phyloP scores from a whole-genome alignment of 1,140 invertebrate species.

The fruit fly (Drosophila melanogaster) region Release_6_plus_ISO1_MT NT_033777.3:14683501-14684000 shows the following conservation, averaged over 20 bases:
- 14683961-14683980: constrained; percentile 67
- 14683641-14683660: constrained; percentile 36
- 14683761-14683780: constrained; percentile 53
- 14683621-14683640: constrained; percentile 16
- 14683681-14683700: background rate
- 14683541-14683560: constrained; percentile 10
- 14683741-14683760: constrained; percentile 48
- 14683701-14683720: constrained; percentile 22
- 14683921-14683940: constrained; percentile 43
- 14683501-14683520: constrained; percentile 6
- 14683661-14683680: constrained; percentile 12
- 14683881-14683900: constrained; percentile 36
- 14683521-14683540: constrained; percentile 29
- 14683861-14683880: constrained; percentile 29
- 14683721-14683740: constrained; percentile 46
- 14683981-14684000: constrained; percentile 24
- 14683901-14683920: constrained; percentile 33
- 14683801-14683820: constrained; percentile 5
- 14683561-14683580: constrained; percentile 9
- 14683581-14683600: constrained; percentile 1
- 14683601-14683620: constrained; percentile 14
- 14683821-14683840: constrained; percentile 17
- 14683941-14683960: constrained; percentile 50
- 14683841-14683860: constrained; percentile 60
- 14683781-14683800: constrained; percentile 34